These are phyloP conservation scores for Neodiprion fabricii DNA, from an alignment of 1,140 invertebrate genomes.

Conservation along the genomic window DNA sequence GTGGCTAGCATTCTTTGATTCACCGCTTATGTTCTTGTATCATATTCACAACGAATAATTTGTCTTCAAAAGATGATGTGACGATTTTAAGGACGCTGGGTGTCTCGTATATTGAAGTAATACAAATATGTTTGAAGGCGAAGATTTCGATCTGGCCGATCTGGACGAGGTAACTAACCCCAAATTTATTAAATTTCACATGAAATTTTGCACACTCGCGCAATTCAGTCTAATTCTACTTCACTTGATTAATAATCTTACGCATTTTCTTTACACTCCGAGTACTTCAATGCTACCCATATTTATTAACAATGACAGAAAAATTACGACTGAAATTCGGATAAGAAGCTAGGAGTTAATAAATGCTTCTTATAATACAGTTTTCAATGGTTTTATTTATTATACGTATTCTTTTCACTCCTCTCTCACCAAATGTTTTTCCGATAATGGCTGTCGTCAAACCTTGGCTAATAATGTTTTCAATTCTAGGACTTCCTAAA, in stretches of 20 bases:
- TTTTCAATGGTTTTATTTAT: not conserved
- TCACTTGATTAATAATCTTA: not conserved
- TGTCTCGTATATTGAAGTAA: too few relatives aligned
- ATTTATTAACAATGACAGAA: conserved; percentile 11
- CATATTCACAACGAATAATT: too few relatives aligned
- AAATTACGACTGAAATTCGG: not conserved
- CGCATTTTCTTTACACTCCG: not conserved
- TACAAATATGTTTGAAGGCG: conserved; percentile 37
- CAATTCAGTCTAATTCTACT: not conserved
- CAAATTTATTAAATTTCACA: not conserved
- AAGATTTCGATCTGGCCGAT: conserved; percentile 41
- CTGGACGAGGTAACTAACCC: conserved; percentile 36
- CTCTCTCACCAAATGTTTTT: not conserved
- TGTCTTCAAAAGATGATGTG: too few relatives aligned
- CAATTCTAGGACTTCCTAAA: conserved; percentile 36
- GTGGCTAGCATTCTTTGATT: too few relatives aligned
- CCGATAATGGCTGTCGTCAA: not conserved
- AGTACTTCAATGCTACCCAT: not conserved
- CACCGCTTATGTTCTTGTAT: too few relatives aligned
- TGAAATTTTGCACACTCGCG: conserved; percentile 1
- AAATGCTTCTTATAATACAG: too few relatives aligned
- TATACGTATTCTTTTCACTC: not conserved
- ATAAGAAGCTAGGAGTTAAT: not conserved
- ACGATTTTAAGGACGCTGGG: too few relatives aligned
- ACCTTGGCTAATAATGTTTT: conserved; percentile 16